Conservation (phyloP, 2,113 vertebrate species). For the Mohoua ochrocephala region DNA sequence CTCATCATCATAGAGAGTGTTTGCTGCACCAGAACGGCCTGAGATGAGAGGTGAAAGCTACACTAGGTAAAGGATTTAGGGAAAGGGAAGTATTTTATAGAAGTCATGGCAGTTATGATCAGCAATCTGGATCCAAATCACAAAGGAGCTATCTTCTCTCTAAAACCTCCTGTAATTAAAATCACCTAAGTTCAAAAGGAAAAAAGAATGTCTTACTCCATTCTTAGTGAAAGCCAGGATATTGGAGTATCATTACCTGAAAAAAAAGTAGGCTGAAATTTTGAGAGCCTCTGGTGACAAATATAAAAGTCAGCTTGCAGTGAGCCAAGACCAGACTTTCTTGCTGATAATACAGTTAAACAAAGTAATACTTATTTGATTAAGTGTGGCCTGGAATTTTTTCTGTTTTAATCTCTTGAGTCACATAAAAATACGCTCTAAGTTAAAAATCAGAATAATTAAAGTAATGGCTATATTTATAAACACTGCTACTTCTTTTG, state of each 20-base stretch:
- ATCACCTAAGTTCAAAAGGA: not conserved
- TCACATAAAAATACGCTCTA: not conserved
- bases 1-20: not conserved
- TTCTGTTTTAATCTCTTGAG: not conserved
- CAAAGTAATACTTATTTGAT: conserved; percentile 5
- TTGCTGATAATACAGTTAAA: not conserved
- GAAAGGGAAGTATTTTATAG: not conserved
- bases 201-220: not conserved
- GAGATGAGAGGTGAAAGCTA: not conserved
- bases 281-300: not conserved
- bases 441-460: conserved; percentile 12
- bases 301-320: not conserved
- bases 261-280: not conserved
- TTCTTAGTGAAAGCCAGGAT: not conserved
- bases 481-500: not conserved
- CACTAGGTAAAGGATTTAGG: not conserved
- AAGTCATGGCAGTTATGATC: not conserved
- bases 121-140: not conserved
- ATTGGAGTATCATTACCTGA: not conserved
- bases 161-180: not conserved
- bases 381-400: not conserved
- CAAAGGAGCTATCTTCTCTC: not conserved
- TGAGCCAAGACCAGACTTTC: not conserved
- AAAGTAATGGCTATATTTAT: not conserved
- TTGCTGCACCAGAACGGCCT: not conserved